Conservation (phyloP, 2,797 vertebrate species). For the Chromobotia macracanthus region DNA sequence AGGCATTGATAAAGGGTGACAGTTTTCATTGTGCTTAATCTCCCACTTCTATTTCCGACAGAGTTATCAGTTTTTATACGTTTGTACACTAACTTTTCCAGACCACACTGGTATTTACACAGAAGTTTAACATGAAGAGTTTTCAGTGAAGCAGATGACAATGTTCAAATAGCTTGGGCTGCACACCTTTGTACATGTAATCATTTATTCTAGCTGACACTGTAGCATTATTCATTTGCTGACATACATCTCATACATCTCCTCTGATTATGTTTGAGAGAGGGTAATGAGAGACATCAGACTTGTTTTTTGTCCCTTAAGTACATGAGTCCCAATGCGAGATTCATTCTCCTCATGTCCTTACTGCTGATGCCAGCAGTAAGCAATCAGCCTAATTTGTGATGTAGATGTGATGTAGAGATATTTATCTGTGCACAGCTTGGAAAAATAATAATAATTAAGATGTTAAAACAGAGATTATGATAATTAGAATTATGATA, state of each 20-base stretch:
- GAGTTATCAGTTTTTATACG: slow-evolving; percentile 38
- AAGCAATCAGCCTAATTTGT: slow-evolving; percentile 82
- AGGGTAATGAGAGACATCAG: slow-evolving; percentile 73
- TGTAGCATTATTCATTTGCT: slow-evolving; percentile 73
- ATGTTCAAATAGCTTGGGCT: slow-evolving; percentile 14
- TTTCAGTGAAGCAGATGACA: slow-evolving; percentile 29
- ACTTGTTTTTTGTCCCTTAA: slow-evolving; percentile 70
- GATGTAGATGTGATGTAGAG: too few species aligned
- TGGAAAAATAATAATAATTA: too few species aligned
- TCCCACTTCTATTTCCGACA: slow-evolving; percentile 38
- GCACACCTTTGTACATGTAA: slow-evolving; percentile 60
- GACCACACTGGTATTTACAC: slow-evolving; percentile 32
- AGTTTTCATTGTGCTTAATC: slow-evolving; percentile 14
- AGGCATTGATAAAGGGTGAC: slow-evolving; percentile 15
- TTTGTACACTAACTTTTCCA: slow-evolving; percentile 44
- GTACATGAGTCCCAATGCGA: slow-evolving; percentile 51
- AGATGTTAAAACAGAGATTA: too few species aligned
- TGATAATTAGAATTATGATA: too few species aligned
- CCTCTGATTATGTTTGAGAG: slow-evolving; percentile 72
- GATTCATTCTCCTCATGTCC: slow-evolving; percentile 67
- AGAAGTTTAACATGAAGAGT: slow-evolving; percentile 35
- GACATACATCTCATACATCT: slow-evolving; percentile 71
- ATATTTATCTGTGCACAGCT: background rate
- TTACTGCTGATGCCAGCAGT: slow-evolving; percentile 80
- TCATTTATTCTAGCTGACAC: slow-evolving; percentile 65